Conservation (phyloP, 2,888 invertebrate species). For the Synanthedon tipuliformis region DNA sequence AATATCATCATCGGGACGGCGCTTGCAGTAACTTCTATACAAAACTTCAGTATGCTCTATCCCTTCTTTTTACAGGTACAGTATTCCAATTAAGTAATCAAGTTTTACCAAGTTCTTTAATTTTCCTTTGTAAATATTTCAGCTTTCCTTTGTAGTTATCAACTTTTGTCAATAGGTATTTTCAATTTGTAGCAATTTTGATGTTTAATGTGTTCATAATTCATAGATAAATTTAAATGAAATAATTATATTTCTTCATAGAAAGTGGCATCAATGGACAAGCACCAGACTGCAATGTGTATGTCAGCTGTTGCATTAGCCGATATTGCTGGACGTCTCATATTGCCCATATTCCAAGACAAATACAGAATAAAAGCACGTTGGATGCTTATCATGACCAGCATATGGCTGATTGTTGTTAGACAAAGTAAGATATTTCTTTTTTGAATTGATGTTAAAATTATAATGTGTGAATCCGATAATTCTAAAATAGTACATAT, state of each 20-base stretch:
- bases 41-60: conserved; percentile 78
- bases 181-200: no score
- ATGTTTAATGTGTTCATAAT: no score
- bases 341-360: conserved; percentile 74
- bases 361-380: conserved; percentile 72
- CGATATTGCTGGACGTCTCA: conserved; percentile 75
- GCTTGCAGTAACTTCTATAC: conserved; percentile 74
- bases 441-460: background rate
- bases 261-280: conserved; percentile 48
- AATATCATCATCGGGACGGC: conserved; percentile 77
- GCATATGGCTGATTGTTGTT: conserved; percentile 65
- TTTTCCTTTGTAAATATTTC: no score
- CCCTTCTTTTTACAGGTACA: conserved; percentile 75
- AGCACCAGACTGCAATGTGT: conserved; percentile 72
- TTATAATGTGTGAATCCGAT: background rate
- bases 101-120: background rate
- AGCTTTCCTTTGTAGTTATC: no score
- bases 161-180: no score
- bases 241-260: background rate
- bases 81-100: background rate
- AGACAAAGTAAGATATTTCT: conserved; percentile 63
- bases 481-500: no score
- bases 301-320: conserved; percentile 78
- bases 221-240: no score
- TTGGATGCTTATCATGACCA: conserved; percentile 73